Evolutionary conservation across 2,113 vertebrate species (phyloP).

Genomic region (Mola mola): DNA sequence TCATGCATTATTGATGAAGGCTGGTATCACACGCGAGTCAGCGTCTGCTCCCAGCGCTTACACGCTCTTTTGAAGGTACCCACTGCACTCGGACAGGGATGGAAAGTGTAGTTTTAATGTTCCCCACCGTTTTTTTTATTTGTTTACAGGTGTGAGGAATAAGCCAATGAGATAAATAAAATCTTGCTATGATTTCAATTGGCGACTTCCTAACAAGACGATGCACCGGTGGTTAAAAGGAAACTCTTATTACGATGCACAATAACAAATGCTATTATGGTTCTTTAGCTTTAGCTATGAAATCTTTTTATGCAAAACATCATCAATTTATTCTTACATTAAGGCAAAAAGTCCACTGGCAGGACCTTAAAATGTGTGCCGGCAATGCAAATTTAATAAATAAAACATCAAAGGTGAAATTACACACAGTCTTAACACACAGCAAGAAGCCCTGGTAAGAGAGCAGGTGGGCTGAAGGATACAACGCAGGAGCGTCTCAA

Average conservation of each 20-base stretch:
- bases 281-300: too few species aligned
- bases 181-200: conserved; percentile 9
- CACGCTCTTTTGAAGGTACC: conserved; percentile 41
- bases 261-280: too few species aligned
- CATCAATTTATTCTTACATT: too few species aligned
- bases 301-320: too few species aligned
- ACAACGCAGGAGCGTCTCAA: conserved; percentile 44
- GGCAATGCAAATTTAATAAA: not conserved
- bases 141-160: not conserved
- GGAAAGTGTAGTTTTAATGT: not conserved
- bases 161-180: not conserved
- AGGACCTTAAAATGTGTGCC: conserved; percentile 1
- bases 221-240: not conserved
- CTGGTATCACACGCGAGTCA: conserved; percentile 56
- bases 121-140: not conserved
- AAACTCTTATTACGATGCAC: too few species aligned
- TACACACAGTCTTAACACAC: not conserved
- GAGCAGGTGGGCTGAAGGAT: conserved; percentile 23
- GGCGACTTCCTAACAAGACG: conserved; percentile 4
- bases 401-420: conserved; percentile 7
- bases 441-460: conserved; percentile 8
- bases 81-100: not conserved
- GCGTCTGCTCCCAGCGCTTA: conserved; percentile 38
- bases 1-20: conserved; percentile 79
- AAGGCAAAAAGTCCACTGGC: too few species aligned